Conservation (phyloP, 2,797 vertebrate genomes). For the Micromesistius poutassou region DNA sequence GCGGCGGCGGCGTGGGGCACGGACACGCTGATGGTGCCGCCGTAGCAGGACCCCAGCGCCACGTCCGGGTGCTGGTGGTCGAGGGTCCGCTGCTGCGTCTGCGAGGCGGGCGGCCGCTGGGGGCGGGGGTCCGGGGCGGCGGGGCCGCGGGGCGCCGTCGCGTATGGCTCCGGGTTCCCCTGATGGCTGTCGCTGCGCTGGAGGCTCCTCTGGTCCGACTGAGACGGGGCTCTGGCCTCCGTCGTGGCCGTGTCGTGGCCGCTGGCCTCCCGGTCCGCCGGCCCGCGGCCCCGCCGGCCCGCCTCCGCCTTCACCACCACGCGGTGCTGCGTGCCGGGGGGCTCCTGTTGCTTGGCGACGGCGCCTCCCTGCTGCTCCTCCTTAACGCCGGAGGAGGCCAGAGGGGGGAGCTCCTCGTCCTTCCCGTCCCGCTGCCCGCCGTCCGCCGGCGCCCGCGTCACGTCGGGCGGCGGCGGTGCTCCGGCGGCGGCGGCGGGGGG, state of each 20-base stretch:
- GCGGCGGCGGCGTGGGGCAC: conserved; percentile 78
- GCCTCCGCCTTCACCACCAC: conserved; percentile 69
- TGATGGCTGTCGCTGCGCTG: conserved; percentile 66
- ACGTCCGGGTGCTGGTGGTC: conserved; percentile 67
- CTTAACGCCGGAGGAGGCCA: conserved; percentile 43
- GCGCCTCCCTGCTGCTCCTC: conserved; percentile 67
- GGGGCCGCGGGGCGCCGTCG: conserved; percentile 21
- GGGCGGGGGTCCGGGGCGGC: conserved; percentile 53
- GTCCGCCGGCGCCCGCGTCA: conserved; percentile 63
- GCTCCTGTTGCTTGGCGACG: conserved; percentile 30
- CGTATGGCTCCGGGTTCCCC: conserved; percentile 73
- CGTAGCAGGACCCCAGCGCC: conserved; percentile 75
- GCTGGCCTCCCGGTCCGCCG: conserved; percentile 39
- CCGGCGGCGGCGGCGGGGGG: conserved; percentile 36
- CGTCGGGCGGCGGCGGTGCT: conserved; percentile 17
- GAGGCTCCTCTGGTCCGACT: conserved; percentile 72
- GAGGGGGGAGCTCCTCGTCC: conserved; percentile 45
- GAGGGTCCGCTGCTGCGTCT: conserved; percentile 68
- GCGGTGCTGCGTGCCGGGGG: conserved; percentile 31
- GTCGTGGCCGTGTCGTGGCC: conserved; percentile 51
- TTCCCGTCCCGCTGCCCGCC: conserved; percentile 61
- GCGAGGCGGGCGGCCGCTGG: conserved; percentile 66
- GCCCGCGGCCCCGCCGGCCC: conserved; percentile 39
- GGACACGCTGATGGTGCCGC: conserved; percentile 90
- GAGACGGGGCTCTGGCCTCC: conserved; percentile 73